Evolutionary conservation across 1,140 invertebrate species (phyloP).

Genomic region (Paramacrobiotus metropolitanus): DNA sequence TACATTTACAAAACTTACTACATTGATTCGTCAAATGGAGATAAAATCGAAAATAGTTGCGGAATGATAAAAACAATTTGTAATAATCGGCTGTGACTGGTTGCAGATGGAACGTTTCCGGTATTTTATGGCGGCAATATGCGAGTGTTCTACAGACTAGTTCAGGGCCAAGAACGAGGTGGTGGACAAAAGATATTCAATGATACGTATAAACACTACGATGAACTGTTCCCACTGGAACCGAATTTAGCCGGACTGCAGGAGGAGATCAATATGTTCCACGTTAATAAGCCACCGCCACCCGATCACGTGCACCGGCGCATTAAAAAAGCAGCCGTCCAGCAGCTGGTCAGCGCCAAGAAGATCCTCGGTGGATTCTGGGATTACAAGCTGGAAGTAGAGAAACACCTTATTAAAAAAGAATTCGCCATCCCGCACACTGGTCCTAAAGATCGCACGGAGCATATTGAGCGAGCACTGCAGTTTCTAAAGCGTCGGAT

Average conservation of each 20-base stretch:
- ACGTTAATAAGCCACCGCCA: not conserved
- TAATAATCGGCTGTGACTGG: too few species aligned
- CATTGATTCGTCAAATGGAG: too few species aligned
- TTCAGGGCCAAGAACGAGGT: conserved; percentile 1
- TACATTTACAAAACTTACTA: too few species aligned
- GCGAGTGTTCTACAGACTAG: not conserved
- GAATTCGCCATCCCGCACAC: not conserved
- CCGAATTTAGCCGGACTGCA: not conserved
- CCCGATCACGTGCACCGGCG: not conserved
- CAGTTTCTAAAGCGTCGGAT: not conserved
- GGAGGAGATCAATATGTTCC: conserved; percentile 5
- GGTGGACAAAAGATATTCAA: not conserved
- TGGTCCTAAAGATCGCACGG: not conserved
- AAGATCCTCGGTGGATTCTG: not conserved
- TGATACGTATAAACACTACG: conserved; percentile 2
- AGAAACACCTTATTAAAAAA: not conserved
- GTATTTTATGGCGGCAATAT: not conserved
- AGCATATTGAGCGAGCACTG: not conserved
- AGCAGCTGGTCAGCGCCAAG: not conserved
- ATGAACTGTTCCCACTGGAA: not conserved
- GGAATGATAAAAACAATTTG: too few species aligned
- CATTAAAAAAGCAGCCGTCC: not conserved
- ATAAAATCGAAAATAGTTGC: too few species aligned
- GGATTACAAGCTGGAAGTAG: not conserved
- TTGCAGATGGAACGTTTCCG: not conserved